Percentiles rank a stretch among this genome's conserved stretches.
phyloP scores from a whole-genome alignment of 2,888 invertebrate genomes.

The Papilio demoleus region DNA sequence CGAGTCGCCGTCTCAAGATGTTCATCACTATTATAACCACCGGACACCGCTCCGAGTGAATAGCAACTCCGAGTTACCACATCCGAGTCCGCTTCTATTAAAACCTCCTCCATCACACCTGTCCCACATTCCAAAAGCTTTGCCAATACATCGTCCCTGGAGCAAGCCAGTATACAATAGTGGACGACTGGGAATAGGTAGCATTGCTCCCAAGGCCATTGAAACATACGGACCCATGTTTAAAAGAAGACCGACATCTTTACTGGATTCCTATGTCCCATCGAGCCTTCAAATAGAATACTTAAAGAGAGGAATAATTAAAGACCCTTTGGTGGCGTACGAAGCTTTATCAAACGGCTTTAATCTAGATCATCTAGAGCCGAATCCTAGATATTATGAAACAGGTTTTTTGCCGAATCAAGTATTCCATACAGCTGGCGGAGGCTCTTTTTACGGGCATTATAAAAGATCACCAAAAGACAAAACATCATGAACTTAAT shows the following conservation, averaged over 20 bases:
- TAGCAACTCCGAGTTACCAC: conserved; percentile 63
- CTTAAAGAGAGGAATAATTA: conserved; percentile 71
- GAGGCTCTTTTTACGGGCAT: conserved; percentile 75
- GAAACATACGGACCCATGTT: conserved; percentile 58
- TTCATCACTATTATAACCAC: conserved; percentile 67
- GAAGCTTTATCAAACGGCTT: conserved; percentile 71
- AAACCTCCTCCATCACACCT: conserved; percentile 66
- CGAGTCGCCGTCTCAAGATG: conserved; percentile 54
- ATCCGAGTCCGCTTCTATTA: conserved; percentile 66
- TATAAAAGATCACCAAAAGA: conserved; percentile 74
- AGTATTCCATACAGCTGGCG: conserved; percentile 75
- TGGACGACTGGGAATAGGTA: conserved; percentile 52
- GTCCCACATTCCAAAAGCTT: conserved; percentile 70
- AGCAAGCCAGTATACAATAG: conserved; percentile 68
- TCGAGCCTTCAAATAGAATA: conserved; percentile 81
- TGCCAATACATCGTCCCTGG: conserved; percentile 69
- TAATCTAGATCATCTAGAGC: conserved; percentile 50
- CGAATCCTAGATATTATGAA: conserved; percentile 67
- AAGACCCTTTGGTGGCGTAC: conserved; percentile 71
- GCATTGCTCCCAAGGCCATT: conserved; percentile 58
- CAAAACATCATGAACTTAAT: conserved; percentile 44
- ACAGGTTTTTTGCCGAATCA: conserved; percentile 79
- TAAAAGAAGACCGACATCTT: conserved; percentile 75
- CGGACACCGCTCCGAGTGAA: conserved; percentile 61
- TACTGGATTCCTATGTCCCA: conserved; percentile 85